Evolutionary conservation across 2,113 vertebrate species (phyloP).

Genomic region (Turnix velox): DNA sequence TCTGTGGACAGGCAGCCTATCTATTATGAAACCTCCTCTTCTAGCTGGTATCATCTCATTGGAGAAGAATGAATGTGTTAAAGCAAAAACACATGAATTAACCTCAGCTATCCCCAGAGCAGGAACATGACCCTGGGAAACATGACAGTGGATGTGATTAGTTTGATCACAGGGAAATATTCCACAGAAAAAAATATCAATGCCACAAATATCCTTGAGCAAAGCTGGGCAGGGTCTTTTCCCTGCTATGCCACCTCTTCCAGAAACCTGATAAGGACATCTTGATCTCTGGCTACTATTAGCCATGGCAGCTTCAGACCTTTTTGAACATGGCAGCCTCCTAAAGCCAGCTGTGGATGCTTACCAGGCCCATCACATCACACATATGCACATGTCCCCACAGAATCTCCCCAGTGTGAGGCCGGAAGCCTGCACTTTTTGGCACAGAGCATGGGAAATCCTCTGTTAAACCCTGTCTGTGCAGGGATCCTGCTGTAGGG

Average conservation of each 20-base stretch:
- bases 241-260: background rate
- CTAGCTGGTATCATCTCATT: background rate
- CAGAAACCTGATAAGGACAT: background rate
- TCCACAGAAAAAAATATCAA: accelerated
- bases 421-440: accelerated
- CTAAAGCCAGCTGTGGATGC: background rate
- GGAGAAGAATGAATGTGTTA: background rate
- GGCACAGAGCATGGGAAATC: background rate
- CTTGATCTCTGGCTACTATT: background rate
- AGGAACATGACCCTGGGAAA: background rate
- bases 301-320: background rate
- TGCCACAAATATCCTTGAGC: background rate
- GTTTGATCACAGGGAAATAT: background rate
- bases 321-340: accelerated
- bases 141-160: background rate
- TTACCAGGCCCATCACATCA: background rate
- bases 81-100: background rate
- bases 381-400: accelerated
- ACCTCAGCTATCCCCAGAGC: background rate
- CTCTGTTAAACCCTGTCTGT: background rate
- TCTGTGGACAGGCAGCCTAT: background rate
- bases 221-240: background rate
- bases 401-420: background rate
- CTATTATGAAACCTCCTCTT: background rate
- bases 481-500: background rate